Percentiles rank a stretch among this genome's conserved stretches.
Conservation (phyloP, 1,140 invertebrate species). For the Magallana gigas region DNA sequence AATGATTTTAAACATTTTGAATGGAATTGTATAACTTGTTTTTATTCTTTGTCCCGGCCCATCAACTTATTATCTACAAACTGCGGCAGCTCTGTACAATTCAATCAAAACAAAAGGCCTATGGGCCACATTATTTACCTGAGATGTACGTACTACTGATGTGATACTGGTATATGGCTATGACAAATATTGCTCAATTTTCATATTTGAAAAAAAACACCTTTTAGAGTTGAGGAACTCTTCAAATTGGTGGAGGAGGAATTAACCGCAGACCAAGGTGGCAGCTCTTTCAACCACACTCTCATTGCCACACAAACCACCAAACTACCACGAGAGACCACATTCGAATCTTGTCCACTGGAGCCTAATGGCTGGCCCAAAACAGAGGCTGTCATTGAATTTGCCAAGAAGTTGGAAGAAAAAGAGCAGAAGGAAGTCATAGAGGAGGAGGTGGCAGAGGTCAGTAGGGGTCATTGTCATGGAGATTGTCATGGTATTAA, state of each 20-base stretch:
- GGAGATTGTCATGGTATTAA: neutral
- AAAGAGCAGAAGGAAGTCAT: neutral
- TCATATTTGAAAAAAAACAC: neutral
- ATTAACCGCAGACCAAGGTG: slow-evolving; percentile 8
- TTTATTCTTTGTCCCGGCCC: no score
- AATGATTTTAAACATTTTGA: no score
- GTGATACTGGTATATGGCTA: no score
- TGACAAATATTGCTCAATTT: no score
- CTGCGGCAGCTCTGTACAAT: no score
- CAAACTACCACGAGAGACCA: neutral
- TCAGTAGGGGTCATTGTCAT: neutral
- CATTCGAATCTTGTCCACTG: neutral
- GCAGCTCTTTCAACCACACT: neutral
- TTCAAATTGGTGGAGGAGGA: slow-evolving; percentile 41
- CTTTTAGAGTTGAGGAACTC: slow-evolving; percentile 37
- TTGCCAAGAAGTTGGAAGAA: neutral
- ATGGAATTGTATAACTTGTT: no score
- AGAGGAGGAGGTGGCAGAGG: neutral
- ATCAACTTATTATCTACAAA: no score
- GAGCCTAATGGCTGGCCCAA: slow-evolving; percentile 33
- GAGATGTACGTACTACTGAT: no score
- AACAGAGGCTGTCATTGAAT: slow-evolving; percentile 1
- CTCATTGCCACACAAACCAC: neutral
- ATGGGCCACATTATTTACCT: no score
- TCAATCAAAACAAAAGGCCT: no score